Evolutionary conservation across 2,888 invertebrate genomes (phyloP).

Genomic region (Elysia crispata): DNA sequence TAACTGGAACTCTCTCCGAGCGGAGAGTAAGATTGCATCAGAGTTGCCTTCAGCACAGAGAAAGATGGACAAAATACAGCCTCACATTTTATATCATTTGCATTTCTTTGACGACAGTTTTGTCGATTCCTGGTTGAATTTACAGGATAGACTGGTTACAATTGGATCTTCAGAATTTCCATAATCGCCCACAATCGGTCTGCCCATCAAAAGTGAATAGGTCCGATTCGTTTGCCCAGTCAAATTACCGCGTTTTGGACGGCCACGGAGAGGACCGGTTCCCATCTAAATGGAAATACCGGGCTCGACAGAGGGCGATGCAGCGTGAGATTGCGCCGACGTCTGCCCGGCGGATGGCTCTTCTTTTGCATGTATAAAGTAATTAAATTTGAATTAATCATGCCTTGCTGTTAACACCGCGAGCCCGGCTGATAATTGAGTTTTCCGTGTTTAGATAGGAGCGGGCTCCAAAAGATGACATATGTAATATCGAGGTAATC

Average conservation of each 20-base stretch:
- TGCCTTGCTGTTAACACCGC: slow-evolving; percentile 58
- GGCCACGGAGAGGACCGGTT: slow-evolving; percentile 17
- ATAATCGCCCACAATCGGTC: slow-evolving; percentile 44
- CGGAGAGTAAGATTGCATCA: slow-evolving; percentile 10
- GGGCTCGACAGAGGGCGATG: slow-evolving; percentile 45
- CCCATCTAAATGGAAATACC: slow-evolving; percentile 55
- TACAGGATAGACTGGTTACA: slow-evolving; percentile 28
- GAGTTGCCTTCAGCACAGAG: not conserved
- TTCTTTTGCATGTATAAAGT: slow-evolving; percentile 56
- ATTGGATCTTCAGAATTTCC: slow-evolving; percentile 44
- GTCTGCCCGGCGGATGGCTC: slow-evolving; percentile 32
- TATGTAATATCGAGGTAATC: slow-evolving; percentile 56
- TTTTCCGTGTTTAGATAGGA: slow-evolving; percentile 56
- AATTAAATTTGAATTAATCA: slow-evolving; percentile 73
- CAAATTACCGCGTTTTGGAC: slow-evolving; percentile 39
- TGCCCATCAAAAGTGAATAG: slow-evolving; percentile 31
- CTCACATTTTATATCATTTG: slow-evolving; percentile 17
- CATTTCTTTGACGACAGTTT: slow-evolving; percentile 32
- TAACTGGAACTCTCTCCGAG: too few relatives aligned
- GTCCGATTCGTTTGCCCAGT: slow-evolving; percentile 23
- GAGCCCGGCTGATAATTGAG: slow-evolving; percentile 58
- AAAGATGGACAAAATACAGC: slow-evolving; percentile 26
- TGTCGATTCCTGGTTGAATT: slow-evolving; percentile 40
- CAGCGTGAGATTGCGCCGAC: slow-evolving; percentile 47
- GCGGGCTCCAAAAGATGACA: slow-evolving; percentile 54